A percentile compares a stretch with the other conserved stretches of the same genome.
Conservation (phyloP, 2,113 vertebrate genomes). For the Tragelaphus scriptus region DNA sequence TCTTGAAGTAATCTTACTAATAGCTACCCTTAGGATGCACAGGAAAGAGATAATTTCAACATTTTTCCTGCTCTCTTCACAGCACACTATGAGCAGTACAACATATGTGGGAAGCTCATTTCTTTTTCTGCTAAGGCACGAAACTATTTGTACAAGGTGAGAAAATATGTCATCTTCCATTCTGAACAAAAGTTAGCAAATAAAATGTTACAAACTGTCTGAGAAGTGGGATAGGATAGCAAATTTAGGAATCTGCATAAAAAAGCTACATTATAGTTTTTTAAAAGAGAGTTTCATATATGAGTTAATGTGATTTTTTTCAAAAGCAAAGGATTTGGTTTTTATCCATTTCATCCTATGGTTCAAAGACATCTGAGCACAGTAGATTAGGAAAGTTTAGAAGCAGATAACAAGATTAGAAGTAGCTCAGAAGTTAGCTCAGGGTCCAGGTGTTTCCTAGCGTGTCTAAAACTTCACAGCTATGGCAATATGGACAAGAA, state of each 20-base stretch:
- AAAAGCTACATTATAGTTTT: neutral
- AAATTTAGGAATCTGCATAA: neutral
- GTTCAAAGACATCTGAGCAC: neutral
- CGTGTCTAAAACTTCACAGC: neutral
- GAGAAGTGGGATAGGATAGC: neutral
- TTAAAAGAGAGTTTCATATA: neutral
- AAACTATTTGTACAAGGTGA: neutral
- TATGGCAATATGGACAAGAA: neutral
- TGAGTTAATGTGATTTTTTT: neutral
- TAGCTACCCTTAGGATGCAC: neutral
- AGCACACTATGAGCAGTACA: neutral
- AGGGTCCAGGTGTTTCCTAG: neutral
- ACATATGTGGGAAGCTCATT: slow-evolving; percentile 36
- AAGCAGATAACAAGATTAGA: neutral
- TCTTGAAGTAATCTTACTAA: neutral
- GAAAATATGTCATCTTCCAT: slow-evolving; percentile 43
- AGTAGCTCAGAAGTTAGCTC: neutral
- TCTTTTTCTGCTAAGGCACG: slow-evolving; percentile 28
- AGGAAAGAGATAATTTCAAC: neutral
- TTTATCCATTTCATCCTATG: neutral
- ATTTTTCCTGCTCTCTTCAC: slow-evolving; percentile 1
- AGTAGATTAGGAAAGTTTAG: neutral
- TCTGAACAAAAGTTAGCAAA: slow-evolving; percentile 35
- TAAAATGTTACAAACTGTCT: neutral
- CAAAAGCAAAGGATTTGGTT: neutral